Conservation (phyloP, 2,888 invertebrate species). For the Dasysyrphus albostriatus region DNA sequence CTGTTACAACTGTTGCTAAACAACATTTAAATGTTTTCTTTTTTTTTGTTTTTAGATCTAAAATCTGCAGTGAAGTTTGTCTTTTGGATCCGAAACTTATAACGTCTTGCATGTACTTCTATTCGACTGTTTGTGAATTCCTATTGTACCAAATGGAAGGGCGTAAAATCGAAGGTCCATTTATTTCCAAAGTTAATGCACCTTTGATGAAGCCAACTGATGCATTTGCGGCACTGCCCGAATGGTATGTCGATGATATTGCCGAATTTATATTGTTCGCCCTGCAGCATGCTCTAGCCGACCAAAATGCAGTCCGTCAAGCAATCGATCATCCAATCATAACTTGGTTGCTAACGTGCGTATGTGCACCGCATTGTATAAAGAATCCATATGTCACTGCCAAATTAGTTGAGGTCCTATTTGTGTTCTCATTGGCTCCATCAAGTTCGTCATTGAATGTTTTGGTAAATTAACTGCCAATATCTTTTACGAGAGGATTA, state of each 20-base stretch:
- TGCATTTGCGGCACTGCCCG: conserved; percentile 95
- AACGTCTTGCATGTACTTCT: conserved; percentile 93
- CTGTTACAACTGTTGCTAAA: background rate
- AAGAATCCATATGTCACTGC: conserved; percentile 98
- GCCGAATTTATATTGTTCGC: conserved; percentile 97
- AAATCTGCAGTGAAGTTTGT: conserved; percentile 95
- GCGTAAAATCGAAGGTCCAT: conserved; percentile 84
- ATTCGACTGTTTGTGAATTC: conserved; percentile 92
- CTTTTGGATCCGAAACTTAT: conserved; percentile 93
- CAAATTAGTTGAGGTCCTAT: conserved; percentile 96
- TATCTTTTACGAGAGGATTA: background rate
- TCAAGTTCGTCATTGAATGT: conserved; percentile 84
- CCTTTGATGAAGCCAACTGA: conserved; percentile 87
- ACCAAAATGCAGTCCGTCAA: conserved; percentile 87
- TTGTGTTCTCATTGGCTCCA: conserved; percentile 90
- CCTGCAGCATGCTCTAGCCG: conserved; percentile 90
- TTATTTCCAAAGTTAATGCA: conserved; percentile 85
- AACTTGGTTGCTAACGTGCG: conserved; percentile 94
- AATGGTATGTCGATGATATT: conserved; percentile 99
- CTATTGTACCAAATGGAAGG: conserved; percentile 88
- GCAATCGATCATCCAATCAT: conserved; percentile 93
- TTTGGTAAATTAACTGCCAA: conserved; percentile 78
- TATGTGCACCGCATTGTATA: conserved; percentile 95
- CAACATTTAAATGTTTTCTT: background rate
- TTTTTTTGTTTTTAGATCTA: conserved; percentile 86